A percentile compares a stretch with the other conserved stretches of the same genome.
Evolutionary conservation across 2,113 vertebrate species (phyloP).

Genomic region (Odontophorus gujanensis): DNA sequence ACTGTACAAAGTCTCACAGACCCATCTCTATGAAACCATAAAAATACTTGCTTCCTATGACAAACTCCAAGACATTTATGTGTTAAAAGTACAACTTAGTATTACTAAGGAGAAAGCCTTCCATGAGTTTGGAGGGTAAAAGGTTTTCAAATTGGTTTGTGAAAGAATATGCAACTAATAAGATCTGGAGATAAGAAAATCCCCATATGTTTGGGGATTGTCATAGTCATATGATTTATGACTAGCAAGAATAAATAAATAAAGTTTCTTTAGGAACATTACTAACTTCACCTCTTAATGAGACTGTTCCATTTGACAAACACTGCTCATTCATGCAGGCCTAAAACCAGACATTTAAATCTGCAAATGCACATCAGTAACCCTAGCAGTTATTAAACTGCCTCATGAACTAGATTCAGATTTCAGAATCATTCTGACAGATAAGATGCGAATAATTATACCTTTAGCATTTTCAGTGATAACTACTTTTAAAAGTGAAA

Average conservation of each 20-base stretch:
- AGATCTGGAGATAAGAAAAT: background rate
- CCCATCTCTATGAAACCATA: background rate
- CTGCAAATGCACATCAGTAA: background rate
- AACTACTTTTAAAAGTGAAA: background rate
- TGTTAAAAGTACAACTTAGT: background rate
- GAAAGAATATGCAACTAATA: background rate
- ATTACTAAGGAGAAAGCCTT: background rate
- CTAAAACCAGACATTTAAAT: background rate
- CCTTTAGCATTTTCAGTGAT: background rate
- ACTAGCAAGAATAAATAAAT: background rate
- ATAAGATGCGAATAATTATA: background rate
- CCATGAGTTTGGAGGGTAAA: background rate
- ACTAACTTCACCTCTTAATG: background rate
- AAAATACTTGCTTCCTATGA: background rate
- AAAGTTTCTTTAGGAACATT: background rate
- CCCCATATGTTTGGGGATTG: background rate
- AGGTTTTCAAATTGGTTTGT: background rate
- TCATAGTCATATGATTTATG: too few relatives aligned
- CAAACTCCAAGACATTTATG: background rate
- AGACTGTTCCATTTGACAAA: background rate
- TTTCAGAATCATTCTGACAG: background rate
- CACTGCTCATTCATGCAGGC: background rate
- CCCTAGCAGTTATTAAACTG: background rate
- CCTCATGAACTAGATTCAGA: background rate
- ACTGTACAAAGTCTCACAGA: background rate